Percentiles rank a stretch among this genome's conserved stretches.
These are phyloP conservation scores for Agrochola macilenta DNA, from an alignment of 2,888 invertebrate species.

Conservation along the genomic window DNA sequence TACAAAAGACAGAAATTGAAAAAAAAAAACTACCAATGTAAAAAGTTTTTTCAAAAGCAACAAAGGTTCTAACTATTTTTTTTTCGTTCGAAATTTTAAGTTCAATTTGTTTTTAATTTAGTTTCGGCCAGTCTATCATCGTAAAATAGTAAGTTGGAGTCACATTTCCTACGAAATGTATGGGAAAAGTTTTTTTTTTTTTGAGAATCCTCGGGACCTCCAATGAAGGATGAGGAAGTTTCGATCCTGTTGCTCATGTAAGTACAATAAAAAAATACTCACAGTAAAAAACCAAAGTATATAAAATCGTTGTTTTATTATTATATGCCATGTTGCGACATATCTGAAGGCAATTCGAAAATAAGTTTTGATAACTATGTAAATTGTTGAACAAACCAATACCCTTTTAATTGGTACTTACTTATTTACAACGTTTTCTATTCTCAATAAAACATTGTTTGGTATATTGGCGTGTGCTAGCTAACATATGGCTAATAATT, in stretches of 20 bases:
- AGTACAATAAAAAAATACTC: conserved; percentile 1
- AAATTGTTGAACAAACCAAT: not conserved
- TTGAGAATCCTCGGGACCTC: not conserved
- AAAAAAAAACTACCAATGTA: too few relatives aligned
- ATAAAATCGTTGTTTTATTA: not conserved
- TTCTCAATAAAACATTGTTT: conserved; percentile 14
- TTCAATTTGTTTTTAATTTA: too few relatives aligned
- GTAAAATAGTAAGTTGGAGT: too few relatives aligned
- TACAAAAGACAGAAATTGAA: too few relatives aligned
- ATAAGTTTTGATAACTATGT: not conserved
- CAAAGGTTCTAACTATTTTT: too few relatives aligned
- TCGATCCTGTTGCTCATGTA: not conserved
- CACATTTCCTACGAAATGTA: too few relatives aligned
- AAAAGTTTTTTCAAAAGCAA: too few relatives aligned
- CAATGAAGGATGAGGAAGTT: not conserved
- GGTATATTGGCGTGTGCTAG: too few relatives aligned
- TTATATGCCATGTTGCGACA: not conserved
- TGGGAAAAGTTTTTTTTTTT: too few relatives aligned
- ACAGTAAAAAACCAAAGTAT: not conserved
- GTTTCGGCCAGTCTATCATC: too few relatives aligned
- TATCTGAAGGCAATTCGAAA: not conserved
- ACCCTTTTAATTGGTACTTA: conserved; percentile 14
- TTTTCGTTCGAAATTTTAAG: too few relatives aligned
- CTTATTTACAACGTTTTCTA: conserved; percentile 21
- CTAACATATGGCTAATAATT: too few relatives aligned